Evolutionary conservation across 2,888 invertebrate genomes (phyloP).

Genomic region (Hypomecis atomaria): DNA sequence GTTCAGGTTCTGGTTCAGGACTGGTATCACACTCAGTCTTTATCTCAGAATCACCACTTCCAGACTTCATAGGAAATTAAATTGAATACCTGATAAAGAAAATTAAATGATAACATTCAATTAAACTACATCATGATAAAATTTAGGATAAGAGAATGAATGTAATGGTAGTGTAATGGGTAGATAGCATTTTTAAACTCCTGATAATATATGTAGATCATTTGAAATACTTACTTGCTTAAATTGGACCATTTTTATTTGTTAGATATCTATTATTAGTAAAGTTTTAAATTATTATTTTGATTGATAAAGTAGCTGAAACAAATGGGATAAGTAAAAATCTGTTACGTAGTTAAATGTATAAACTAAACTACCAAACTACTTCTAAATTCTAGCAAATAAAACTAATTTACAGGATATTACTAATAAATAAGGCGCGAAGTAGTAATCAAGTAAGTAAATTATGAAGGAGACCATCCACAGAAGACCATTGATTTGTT

Average conservation of each 20-base stretch:
- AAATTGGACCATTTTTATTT: background rate
- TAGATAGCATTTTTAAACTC: background rate
- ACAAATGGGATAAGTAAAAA: background rate
- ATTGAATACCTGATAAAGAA: constrained; percentile 31
- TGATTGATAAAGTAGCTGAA: background rate
- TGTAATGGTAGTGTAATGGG: background rate
- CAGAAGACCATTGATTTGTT: too few species aligned
- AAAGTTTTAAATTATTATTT: background rate
- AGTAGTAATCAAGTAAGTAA: too few species aligned
- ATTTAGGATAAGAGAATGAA: constrained; percentile 17
- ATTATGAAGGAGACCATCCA: too few species aligned
- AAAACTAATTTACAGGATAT: too few species aligned
- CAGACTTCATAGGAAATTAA: constrained; percentile 53
- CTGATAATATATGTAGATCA: background rate
- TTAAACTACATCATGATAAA: constrained; percentile 21
- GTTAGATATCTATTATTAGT: background rate
- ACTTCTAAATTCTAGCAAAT: too few species aligned
- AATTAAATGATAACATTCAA: constrained; percentile 32
- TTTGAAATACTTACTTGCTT: background rate
- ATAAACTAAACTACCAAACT: too few species aligned
- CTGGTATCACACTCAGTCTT: constrained; percentile 39
- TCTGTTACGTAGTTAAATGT: background rate
- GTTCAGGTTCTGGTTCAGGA: constrained; percentile 32
- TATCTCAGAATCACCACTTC: constrained; percentile 39
- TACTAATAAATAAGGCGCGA: too few species aligned